A percentile compares a stretch with the other conserved stretches of the same genome.
Conservation (phyloP, 2,888 invertebrate species). For the Aporophyla nigra region DNA sequence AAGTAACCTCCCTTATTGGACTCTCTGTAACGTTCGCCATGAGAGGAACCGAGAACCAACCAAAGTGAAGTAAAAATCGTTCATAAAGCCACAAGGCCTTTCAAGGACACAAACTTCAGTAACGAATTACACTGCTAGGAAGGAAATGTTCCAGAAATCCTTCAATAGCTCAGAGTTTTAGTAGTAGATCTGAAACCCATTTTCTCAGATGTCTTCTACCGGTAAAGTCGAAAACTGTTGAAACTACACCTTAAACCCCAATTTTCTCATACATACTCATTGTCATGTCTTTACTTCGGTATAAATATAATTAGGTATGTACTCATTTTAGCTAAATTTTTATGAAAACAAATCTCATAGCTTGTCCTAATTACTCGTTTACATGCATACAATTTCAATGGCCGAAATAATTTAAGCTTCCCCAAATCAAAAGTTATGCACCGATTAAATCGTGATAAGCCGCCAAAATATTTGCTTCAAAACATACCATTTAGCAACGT, state of each 20-base stretch:
- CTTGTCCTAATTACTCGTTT: not conserved
- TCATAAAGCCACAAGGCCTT: no score
- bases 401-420: not conserved
- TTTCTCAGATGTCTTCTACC: no score
- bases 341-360: not conserved
- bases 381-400: not conserved
- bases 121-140: no score
- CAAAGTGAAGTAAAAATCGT: no score
- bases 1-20: no score
- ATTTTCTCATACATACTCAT: not conserved
- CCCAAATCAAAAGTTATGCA: not conserved
- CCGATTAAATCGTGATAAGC: not conserved
- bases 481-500: not conserved
- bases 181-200: no score
- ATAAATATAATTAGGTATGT: not conserved
- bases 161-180: no score
- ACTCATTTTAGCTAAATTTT: no score
- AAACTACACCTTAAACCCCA: not conserved
- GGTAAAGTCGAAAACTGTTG: not conserved
- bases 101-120: no score
- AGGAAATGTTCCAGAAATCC: not conserved
- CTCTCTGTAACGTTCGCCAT: no score
- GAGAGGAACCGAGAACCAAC: no score
- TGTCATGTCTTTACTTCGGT: not conserved
- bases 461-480: slow-evolving; percentile 1